phyloP scores from a whole-genome alignment of 2,797 vertebrate genomes.

The Dermochelys coriacea region DNA sequence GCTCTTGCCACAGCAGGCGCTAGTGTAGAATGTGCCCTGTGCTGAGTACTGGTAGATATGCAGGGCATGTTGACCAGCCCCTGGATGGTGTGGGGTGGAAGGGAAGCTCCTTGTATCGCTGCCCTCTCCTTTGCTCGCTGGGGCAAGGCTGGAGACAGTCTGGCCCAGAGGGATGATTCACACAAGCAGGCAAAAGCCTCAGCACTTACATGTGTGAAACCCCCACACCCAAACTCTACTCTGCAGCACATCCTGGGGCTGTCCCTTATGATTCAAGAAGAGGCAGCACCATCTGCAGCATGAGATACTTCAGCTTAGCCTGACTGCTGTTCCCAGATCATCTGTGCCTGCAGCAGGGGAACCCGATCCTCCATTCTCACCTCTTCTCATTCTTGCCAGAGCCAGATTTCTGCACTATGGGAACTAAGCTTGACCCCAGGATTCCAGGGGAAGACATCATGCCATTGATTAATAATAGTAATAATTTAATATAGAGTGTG shows the following conservation, averaged over 20 bases:
- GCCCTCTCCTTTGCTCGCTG: neutral
- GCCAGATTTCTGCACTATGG: neutral
- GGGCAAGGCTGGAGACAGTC: neutral
- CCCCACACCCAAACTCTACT: neutral
- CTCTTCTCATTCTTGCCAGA: neutral
- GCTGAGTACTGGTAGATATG: neutral
- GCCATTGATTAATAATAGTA: neutral
- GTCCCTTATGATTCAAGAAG: neutral
- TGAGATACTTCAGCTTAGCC: constrained; percentile 11
- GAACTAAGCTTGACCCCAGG: neutral
- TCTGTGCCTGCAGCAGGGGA: constrained; percentile 21
- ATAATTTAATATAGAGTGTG: neutral
- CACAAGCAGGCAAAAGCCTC: neutral
- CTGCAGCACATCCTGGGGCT: neutral
- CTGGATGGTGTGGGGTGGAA: neutral
- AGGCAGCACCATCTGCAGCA: neutral
- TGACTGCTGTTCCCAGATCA: constrained; percentile 20
- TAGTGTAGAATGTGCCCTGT: neutral
- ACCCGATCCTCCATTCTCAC: neutral
- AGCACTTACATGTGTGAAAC: neutral
- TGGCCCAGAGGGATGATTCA: neutral
- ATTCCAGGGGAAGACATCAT: neutral
- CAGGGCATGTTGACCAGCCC: neutral
- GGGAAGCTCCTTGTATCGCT: neutral
- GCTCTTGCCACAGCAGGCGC: neutral